Evolutionary conservation across 2,113 vertebrate species (phyloP).

Genomic region (Pterocles orientalis): DNA sequence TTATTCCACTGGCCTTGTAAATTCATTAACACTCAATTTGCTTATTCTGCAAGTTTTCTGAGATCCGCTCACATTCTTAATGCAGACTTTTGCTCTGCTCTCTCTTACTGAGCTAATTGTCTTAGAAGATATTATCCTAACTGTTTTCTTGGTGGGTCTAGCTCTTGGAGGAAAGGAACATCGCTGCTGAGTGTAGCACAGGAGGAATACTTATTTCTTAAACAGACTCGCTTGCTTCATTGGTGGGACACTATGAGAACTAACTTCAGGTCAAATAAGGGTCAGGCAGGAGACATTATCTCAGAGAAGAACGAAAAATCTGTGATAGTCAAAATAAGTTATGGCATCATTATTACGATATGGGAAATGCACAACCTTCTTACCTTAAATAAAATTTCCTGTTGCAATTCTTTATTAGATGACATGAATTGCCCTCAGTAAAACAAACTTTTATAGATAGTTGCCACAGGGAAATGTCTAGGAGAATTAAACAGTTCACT

Average conservation of each 20-base stretch:
- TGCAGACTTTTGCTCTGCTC: neutral
- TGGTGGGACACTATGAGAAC: neutral
- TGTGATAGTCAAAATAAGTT: neutral
- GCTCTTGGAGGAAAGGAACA: neutral
- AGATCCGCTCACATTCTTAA: neutral
- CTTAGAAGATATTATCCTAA: neutral
- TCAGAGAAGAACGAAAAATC: neutral
- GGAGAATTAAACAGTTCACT: conserved; percentile 28
- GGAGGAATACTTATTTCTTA: neutral
- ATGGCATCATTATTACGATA: neutral
- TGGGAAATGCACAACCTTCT: neutral
- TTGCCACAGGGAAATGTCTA: conserved; percentile 42
- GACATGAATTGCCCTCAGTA: conserved; percentile 25
- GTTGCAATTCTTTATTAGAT: neutral
- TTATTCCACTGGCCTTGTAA: neutral
- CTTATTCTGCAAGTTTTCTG: neutral
- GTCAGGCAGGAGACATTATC: neutral
- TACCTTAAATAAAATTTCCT: conserved; percentile 29
- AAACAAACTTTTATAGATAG: conserved; percentile 34
- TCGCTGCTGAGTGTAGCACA: fast-evolving
- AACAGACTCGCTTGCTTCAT: neutral
- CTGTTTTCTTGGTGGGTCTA: neutral
- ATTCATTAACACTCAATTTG: neutral
- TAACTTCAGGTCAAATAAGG: neutral
- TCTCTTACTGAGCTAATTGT: neutral